These are phyloP conservation scores for Eurytoma adleriae DNA, from an alignment of 2,888 invertebrate genomes.

Conservation along the genomic window DNA sequence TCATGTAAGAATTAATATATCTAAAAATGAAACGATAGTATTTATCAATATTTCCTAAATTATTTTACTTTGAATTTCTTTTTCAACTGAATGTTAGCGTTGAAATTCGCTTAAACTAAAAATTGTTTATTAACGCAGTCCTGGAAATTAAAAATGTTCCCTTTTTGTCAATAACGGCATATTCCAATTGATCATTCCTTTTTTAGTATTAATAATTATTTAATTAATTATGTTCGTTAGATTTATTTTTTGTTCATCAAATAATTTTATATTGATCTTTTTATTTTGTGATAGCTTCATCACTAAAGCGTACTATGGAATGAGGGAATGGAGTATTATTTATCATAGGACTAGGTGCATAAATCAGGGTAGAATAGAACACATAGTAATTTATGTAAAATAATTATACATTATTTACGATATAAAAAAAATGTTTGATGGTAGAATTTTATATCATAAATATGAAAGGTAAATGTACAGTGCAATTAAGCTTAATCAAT, in stretches of 20 bases:
- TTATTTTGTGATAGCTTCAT: background rate
- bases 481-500: slow-evolving; percentile 49
- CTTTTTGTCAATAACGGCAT: background rate
- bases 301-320: slow-evolving; percentile 52
- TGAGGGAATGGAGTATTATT: slow-evolving; percentile 53
- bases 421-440: slow-evolving; percentile 42
- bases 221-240: slow-evolving; percentile 14
- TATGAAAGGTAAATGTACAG: slow-evolving; percentile 45
- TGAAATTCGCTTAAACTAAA: background rate
- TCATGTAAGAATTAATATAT: background rate
- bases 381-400: slow-evolving; percentile 58
- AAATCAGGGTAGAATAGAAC: slow-evolving; percentile 59
- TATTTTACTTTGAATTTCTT: slow-evolving; percentile 1
- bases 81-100: background rate
- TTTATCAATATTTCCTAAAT: background rate
- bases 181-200: slow-evolving; percentile 51
- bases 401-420: slow-evolving; percentile 51
- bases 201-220: slow-evolving; percentile 28
- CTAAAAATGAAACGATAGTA: background rate
- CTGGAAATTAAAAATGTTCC: background rate
- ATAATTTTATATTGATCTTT: background rate
- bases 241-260: slow-evolving; percentile 19
- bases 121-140: background rate
- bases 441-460: slow-evolving; percentile 50
- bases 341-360: slow-evolving; percentile 53